A percentile compares a stretch with the other conserved stretches of the same genome.
Conservation (phyloP, 2,797 vertebrate genomes). For the Aratinga solstitialis region DNA sequence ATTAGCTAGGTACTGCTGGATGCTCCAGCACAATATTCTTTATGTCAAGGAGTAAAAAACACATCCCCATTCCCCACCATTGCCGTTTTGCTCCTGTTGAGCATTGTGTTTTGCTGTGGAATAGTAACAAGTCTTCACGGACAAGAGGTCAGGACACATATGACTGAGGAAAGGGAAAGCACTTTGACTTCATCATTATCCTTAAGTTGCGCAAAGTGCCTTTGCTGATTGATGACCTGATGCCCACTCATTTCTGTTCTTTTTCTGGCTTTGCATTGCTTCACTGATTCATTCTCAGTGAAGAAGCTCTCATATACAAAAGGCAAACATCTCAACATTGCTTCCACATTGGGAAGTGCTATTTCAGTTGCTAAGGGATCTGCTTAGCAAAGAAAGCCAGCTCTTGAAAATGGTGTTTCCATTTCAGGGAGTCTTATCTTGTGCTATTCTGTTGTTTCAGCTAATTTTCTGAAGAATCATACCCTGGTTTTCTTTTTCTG, state of each 20-base stretch:
- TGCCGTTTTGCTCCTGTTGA: not conserved
- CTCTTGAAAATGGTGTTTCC: not conserved
- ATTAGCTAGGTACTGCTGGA: not conserved
- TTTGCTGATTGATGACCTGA: not conserved
- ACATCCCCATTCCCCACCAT: not conserved
- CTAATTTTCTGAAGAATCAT: not conserved
- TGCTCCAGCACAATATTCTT: not conserved
- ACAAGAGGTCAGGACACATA: not conserved
- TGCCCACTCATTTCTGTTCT: not conserved
- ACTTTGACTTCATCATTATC: not conserved
- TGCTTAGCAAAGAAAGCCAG: not conserved
- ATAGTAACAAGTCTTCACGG: not conserved
- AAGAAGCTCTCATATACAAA: not conserved
- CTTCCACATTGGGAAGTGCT: not conserved
- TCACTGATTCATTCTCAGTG: constrained; percentile 1
- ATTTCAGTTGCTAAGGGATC: constrained; percentile 28
- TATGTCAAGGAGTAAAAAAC: not conserved
- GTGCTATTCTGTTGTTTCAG: not conserved
- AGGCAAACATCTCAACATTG: not conserved
- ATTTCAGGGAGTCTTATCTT: not conserved
- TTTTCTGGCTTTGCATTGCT: not conserved
- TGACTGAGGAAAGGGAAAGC: not conserved
- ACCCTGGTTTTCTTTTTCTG: not conserved
- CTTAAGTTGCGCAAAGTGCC: not conserved
- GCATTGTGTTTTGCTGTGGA: not conserved